Evolutionary conservation across 2,888 invertebrate genomes (phyloP).

Genomic region (Ischnus inquisitorius): DNA sequence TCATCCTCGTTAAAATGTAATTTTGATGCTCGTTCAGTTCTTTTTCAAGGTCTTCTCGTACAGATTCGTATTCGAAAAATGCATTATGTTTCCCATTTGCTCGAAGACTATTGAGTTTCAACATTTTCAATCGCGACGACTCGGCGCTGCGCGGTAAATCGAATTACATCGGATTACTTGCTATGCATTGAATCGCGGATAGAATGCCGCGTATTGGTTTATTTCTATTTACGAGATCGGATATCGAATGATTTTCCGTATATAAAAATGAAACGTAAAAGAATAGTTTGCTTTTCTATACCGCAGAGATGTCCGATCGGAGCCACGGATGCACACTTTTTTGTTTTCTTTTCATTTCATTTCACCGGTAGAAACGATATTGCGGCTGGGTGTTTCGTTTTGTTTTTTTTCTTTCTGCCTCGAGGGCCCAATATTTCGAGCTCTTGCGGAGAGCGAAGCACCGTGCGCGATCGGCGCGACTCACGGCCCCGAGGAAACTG

Average conservation of each 20-base stretch:
- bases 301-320: conserved; percentile 7
- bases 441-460: conserved; percentile 23
- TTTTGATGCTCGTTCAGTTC: not conserved
- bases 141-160: not conserved
- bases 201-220: not conserved
- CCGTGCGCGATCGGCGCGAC: conserved; percentile 32
- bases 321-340: conserved; percentile 32
- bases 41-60: not conserved
- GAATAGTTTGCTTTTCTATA: conserved; percentile 21
- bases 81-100: not conserved
- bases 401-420: conserved; percentile 42
- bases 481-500: conserved; percentile 31
- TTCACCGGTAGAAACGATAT: conserved; percentile 49
- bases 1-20: too few species aligned
- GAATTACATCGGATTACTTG: conserved; percentile 31
- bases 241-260: conserved; percentile 24
- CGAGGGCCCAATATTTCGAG: conserved; percentile 61
- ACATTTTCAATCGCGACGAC: conserved; percentile 3
- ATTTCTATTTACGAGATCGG: not conserved
- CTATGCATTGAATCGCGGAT: conserved; percentile 33
- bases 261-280: conserved; percentile 31
- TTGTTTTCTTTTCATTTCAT: conserved; percentile 47
- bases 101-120: not conserved
- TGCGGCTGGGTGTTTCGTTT: conserved; percentile 23
- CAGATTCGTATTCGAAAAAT: not conserved